phyloP scores from a whole-genome alignment of 2,113 vertebrate species.

The Lycaon pictus region DNA sequence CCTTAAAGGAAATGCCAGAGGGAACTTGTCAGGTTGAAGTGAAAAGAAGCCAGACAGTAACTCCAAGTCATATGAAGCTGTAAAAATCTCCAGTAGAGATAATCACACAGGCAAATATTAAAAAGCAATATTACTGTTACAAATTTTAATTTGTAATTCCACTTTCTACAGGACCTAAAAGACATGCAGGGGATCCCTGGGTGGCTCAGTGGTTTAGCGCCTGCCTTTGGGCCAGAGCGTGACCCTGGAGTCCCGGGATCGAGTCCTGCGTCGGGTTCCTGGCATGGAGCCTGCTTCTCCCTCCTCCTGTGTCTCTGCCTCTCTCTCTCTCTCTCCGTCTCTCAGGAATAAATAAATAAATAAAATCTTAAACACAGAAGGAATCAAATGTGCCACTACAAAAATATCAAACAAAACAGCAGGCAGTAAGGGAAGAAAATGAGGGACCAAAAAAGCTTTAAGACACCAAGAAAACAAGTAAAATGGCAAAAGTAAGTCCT shows the following conservation, averaged over 20 bases:
- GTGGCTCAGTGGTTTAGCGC: too few species aligned
- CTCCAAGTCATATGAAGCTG: background rate
- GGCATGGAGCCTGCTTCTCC: too few species aligned
- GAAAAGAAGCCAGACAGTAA: background rate
- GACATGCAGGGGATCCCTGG: background rate
- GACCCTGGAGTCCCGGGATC: too few species aligned
- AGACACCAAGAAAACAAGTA: background rate
- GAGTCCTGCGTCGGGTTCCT: too few species aligned
- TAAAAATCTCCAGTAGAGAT: background rate
- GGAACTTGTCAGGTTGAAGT: background rate
- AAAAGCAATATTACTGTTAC: background rate
- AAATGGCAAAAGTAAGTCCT: background rate
- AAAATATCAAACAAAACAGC: background rate
- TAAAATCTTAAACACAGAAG: background rate
- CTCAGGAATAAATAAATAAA: too few species aligned
- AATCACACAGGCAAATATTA: background rate
- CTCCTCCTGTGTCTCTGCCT: too few species aligned
- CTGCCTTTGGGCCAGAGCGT: too few species aligned
- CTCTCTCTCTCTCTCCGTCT: too few species aligned
- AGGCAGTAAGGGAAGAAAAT: background rate
- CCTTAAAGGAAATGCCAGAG: background rate
- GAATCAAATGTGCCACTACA: background rate
- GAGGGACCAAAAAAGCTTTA: background rate
- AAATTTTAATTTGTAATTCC: background rate
- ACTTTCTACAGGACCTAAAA: background rate